Percentiles rank a stretch among this genome's conserved stretches.
These are phyloP conservation scores for Hippasteria phrygiana DNA, from an alignment of 53 echinoderm and acorn worm genomes.

Conservation along the genomic window DNA sequence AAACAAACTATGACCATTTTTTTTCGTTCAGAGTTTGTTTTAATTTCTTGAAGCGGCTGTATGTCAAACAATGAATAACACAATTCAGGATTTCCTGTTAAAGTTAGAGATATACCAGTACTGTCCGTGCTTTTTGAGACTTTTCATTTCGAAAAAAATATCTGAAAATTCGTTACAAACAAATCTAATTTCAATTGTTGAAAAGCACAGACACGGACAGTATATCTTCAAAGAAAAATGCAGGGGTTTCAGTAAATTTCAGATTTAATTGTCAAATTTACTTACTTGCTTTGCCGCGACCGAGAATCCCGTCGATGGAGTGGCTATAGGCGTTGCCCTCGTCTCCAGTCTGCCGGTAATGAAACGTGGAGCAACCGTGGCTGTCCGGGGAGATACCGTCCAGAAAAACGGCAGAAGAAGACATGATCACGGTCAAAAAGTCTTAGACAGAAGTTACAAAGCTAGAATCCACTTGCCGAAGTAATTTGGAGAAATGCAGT, in stretches of 20 bases:
- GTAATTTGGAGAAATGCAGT: neutral
- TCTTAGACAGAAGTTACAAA: neutral
- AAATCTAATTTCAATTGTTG: no score
- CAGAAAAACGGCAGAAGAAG: slow-evolving; percentile 21
- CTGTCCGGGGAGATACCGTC: neutral
- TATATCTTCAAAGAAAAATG: neutral
- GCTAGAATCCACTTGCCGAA: neutral
- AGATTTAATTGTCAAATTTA: neutral
- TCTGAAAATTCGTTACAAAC: no score
- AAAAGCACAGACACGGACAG: neutral
- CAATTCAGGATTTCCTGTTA: no score
- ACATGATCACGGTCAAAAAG: slow-evolving; percentile 11
- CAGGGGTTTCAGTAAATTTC: no score
- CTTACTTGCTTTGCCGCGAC: slow-evolving; percentile 48
- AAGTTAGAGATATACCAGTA: no score
- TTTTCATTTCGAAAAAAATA: neutral
- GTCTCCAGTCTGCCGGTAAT: neutral
- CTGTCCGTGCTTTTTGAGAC: neutral
- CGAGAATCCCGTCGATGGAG: slow-evolving; percentile 19
- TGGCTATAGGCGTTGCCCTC: neutral
- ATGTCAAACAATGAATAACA: no score
- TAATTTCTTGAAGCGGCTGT: no score
- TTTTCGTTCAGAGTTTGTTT: no score
- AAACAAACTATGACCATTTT: no score
- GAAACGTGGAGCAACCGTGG: neutral